Evolutionary conservation across 1,140 invertebrate species (phyloP).

Genomic region (Drosophila sechellia): DNA sequence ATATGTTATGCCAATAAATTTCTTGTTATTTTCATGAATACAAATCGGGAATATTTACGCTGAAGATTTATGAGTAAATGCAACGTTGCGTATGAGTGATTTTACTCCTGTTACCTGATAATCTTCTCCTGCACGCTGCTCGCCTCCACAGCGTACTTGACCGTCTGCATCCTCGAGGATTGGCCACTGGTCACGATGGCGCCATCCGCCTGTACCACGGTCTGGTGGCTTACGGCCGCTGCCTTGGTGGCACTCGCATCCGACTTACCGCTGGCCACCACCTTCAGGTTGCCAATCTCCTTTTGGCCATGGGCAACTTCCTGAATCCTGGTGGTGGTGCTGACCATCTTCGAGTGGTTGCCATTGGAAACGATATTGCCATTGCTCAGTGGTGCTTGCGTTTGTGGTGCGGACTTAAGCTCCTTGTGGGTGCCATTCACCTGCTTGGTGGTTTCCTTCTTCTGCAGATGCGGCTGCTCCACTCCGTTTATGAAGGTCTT

Average conservation of each 20-base stretch:
- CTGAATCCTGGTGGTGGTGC: slow-evolving; percentile 29
- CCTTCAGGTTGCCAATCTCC: slow-evolving; percentile 45
- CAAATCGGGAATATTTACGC: not conserved
- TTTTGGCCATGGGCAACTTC: slow-evolving; percentile 37
- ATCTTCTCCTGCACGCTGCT: slow-evolving; percentile 78
- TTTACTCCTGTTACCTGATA: slow-evolving; percentile 64
- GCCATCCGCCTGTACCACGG: slow-evolving; percentile 62
- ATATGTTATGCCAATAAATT: not conserved
- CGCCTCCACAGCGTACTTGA: slow-evolving; percentile 79
- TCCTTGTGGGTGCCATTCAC: slow-evolving; percentile 44
- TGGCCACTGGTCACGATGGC: slow-evolving; percentile 63
- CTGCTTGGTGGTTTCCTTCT: slow-evolving; percentile 17
- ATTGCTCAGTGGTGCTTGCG: slow-evolving; percentile 28
- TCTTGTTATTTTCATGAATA: not conserved
- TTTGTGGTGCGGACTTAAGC: slow-evolving; percentile 14
- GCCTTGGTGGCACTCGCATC: slow-evolving; percentile 60
- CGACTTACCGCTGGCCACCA: slow-evolving; percentile 52
- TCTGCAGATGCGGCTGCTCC: slow-evolving; percentile 10
- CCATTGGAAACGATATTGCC: not conserved
- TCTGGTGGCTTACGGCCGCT: slow-evolving; percentile 42
- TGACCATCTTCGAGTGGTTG: slow-evolving; percentile 11
- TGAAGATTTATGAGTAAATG: not conserved
- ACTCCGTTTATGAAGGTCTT: slow-evolving; percentile 48
- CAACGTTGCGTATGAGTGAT: slow-evolving; percentile 11
- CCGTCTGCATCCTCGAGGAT: slow-evolving; percentile 46